Base-by-base conservation (phyloP, 2,888 invertebrate genomes). In the Machimus rusticus region DNA sequence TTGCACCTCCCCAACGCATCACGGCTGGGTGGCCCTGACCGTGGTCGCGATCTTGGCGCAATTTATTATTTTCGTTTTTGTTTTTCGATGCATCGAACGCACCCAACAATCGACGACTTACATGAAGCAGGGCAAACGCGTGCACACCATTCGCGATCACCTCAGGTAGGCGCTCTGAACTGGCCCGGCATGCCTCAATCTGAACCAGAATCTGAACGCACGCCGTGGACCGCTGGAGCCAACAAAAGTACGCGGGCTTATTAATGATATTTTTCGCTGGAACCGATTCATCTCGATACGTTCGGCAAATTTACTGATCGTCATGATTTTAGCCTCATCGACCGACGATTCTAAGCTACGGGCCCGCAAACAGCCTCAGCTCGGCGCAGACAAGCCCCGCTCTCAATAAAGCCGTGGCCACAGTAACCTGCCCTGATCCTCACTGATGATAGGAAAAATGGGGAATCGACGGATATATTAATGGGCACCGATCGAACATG, bases 1-100 rank as follows among this genome's bases (percentile, higher is more conserved):
- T 37, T 84, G 74, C 37, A 74, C 43, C 82, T 55, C 55, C 55
- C n/a, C 16, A 31, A 23, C 81, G 16, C 34, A 81, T 66, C 66
- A 66, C n/a, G 23, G 46, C 14, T 55, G 46, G 81, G 81, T 46
- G 81, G 81, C 81, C 81, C 81, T 81, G 81, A 81, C 51, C 81
- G 55, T 81, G 81, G 31, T 31, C 55, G 34, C 46, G 51, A 46
- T 81, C 14, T 16, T 31, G 6, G 6, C 55, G 51, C 23, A 34
- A 19, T 81, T 81, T 81, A 55, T 28, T 23, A 6, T n/a, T 6
- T 28, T 6, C 14, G 1, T 78, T 39, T 39, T 78, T 37, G 1
- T 37, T 37, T 37, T 23, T 8, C 37, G 19, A 19, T 66, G 28
- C n/a, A n/a, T 4, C 51, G 51, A 51, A 51, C 51, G 51, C 51